Conservation (phyloP, 2,797 vertebrate species). For the Pipistrellus nathusii region DNA sequence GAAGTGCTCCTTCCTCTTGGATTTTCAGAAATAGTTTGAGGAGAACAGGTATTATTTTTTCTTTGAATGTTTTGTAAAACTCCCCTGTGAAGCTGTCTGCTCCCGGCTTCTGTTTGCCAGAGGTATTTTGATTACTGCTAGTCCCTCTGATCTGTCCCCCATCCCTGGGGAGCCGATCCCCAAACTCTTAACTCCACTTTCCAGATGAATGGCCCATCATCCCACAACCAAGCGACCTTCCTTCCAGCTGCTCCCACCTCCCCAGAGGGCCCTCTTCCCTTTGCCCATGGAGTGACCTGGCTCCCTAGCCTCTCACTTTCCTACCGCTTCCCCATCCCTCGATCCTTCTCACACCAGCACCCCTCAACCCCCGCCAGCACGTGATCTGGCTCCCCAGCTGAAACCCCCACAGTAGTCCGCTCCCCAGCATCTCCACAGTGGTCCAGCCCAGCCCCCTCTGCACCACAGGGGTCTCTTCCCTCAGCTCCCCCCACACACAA, state of each 20-base stretch:
- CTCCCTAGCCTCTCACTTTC: no score
- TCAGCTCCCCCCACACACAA: background rate
- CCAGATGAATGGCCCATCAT: background rate
- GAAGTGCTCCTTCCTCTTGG: no score
- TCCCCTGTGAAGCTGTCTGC: no score
- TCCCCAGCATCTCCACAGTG: background rate
- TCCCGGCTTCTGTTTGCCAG: no score
- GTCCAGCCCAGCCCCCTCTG: background rate
- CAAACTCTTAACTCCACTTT: background rate
- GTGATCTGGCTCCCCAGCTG: background rate
- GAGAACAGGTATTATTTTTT: no score
- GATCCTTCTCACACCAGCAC: background rate
- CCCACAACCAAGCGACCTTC: background rate
- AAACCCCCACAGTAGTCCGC: background rate
- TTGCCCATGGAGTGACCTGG: fast-evolving
- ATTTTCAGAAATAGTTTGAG: no score
- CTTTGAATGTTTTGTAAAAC: no score
- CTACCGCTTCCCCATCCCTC: no score
- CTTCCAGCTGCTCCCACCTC: background rate
- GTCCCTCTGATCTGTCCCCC: background rate
- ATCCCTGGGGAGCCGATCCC: background rate
- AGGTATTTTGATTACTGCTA: no score
- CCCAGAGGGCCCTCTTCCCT: background rate
- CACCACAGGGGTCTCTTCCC: background rate
- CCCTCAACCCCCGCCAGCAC: background rate